Evolutionary conservation across 2,797 vertebrate species (phyloP), one percentile per base, ranked within the genome.

Genomic region (Alca torda): DNA sequence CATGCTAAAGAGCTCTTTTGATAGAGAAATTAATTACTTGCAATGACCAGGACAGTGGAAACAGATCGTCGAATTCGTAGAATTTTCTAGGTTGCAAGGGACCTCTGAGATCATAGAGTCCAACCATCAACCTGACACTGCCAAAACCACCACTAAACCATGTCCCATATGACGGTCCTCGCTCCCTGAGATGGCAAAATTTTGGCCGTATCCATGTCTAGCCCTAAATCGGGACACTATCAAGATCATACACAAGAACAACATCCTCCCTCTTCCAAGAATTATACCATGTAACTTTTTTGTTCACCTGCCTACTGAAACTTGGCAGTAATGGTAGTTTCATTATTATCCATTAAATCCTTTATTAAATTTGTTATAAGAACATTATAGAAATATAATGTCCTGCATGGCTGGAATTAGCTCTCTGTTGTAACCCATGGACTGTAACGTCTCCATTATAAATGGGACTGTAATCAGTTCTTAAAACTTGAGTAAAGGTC

Each of bases 391-490:
- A 76, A 59, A 30, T 43, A 31, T 1, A 70, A 33, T 13, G 14
- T 18, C 20, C 30, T 60, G 14, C n/a, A 7, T 9, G 31, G 46
- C 59, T 90, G 80, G 45, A 54, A 60, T n/a, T 33, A 77, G 33
- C 15, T 61, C 30, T 61, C 60, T 45, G 35, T n/a, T 91, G 91
- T 80, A 77, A 74, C 20, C 18, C 45, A 4, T 4, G 14, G 56
- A 23, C 56, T 1, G 0, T 4, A 45, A 31, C 1, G 1, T 20
- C 51, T 57, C 21, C 16, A 1, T 43, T 39, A 28, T 16, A 54
- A 77, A 23, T 14, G 15, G 23, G 61, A 30, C 39, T 45, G 45
- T 43, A 72, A 46, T 46, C 41, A 16, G 30, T 33, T 48, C 46
- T 90, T 51, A 63, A 51, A 30, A 17, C 25, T 23, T 30, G 12